These are phyloP conservation scores for Eulemur macaco DNA, from an alignment of 2,113 vertebrate species.

Conservation along the genomic window DNA sequence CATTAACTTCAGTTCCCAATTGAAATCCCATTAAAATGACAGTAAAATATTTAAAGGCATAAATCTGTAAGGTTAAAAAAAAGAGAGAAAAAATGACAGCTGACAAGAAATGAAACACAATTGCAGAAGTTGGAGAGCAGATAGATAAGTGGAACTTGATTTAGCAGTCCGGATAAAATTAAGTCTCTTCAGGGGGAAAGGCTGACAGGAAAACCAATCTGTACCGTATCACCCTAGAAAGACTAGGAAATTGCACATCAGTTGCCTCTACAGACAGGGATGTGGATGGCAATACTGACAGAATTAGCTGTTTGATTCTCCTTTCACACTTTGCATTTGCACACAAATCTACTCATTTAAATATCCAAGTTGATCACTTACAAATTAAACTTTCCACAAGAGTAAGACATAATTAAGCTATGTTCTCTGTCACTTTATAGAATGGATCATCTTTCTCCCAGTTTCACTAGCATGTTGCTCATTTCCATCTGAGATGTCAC, in stretches of 20 bases:
- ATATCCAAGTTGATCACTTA: neutral
- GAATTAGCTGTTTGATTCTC: neutral
- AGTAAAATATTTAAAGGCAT: constrained; percentile 17
- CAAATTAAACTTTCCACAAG: neutral
- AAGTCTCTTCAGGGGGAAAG: neutral
- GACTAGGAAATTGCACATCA: neutral
- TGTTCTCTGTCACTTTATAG: neutral
- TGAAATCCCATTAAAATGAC: neutral
- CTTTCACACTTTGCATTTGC: neutral
- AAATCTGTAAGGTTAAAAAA: neutral
- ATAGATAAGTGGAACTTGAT: constrained; percentile 7
- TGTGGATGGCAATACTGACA: neutral
- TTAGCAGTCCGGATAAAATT: constrained; percentile 2
- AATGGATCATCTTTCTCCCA: neutral
- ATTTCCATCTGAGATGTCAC: neutral
- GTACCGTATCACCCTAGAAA: neutral
- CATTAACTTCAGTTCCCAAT: neutral
- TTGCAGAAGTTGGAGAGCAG: neutral
- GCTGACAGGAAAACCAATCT: neutral
- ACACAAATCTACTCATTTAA: neutral
- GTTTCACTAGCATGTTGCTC: neutral
- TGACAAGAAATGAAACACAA: neutral
- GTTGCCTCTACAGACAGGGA: neutral
- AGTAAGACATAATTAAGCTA: neutral
- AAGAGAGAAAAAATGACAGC: neutral